Evolutionary conservation across 2,797 vertebrate species (phyloP).

Genomic region (Chrysocyon brachyurus): DNA sequence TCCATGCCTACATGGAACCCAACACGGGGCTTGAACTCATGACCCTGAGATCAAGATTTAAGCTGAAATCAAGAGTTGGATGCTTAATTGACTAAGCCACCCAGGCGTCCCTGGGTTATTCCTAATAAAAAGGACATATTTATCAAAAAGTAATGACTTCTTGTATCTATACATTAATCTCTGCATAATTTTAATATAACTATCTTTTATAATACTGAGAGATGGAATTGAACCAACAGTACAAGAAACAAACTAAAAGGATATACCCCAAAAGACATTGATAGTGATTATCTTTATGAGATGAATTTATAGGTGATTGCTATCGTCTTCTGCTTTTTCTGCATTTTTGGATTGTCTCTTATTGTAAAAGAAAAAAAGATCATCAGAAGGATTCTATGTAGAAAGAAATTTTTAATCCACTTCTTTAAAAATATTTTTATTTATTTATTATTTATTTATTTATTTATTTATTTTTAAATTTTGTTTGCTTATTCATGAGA

Average conservation of each 20-base stretch:
- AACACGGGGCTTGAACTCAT: background rate
- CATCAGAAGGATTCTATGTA: background rate
- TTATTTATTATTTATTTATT: background rate
- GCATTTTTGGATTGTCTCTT: background rate
- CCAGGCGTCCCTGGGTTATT: background rate
- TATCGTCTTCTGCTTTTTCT: background rate
- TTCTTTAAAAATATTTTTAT: background rate
- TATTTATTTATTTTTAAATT: no score
- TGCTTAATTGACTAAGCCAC: no score
- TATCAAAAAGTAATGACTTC: background rate
- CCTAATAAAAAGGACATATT: conserved; percentile 14
- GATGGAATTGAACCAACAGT: conserved; percentile 13
- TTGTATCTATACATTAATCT: background rate
- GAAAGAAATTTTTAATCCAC: background rate
- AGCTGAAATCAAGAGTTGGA: no score
- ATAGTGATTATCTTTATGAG: background rate
- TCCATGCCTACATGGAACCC: background rate
- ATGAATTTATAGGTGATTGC: background rate
- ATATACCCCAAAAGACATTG: background rate
- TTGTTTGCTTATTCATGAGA: no score
- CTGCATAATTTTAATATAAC: conserved; percentile 26
- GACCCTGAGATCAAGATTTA: background rate
- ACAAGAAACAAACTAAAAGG: background rate
- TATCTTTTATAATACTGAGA: conserved; percentile 16
- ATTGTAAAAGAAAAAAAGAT: conserved; percentile 23